These are phyloP conservation scores for Sesia bembeciformis DNA, from an alignment of 2,888 invertebrate species.

Conservation along the genomic window DNA sequence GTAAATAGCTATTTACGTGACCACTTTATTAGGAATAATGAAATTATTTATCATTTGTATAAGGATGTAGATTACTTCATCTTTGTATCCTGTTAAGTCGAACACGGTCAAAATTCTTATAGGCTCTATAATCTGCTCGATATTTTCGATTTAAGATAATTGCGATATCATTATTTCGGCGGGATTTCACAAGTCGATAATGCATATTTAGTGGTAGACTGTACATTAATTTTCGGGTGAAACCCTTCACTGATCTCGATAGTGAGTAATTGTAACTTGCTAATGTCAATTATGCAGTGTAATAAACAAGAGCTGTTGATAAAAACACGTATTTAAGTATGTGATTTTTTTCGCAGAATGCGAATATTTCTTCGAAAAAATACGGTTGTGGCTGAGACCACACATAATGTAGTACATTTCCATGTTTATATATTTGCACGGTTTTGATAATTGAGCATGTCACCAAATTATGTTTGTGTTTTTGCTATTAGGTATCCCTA, in stretches of 20 bases:
- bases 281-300: neutral
- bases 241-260: neutral
- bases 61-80: too few species aligned
- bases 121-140: neutral
- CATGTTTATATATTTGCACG: too few species aligned
- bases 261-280: neutral
- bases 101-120: neutral
- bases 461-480: too few species aligned
- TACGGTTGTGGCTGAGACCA: too few species aligned
- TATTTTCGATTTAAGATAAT: neutral
- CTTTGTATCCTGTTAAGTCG: too few species aligned
- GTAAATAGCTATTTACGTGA: neutral
- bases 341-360: conserved; percentile 15
- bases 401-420: too few species aligned
- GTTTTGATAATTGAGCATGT: too few species aligned
- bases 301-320: neutral
- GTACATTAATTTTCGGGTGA: neutral
- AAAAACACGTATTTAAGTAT: neutral
- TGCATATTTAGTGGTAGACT: neutral
- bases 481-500: too few species aligned
- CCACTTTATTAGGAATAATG: neutral
- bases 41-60: neutral
- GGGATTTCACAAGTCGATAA: neutral
- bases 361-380: neutral
- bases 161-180: neutral